Evolutionary conservation across 2,797 vertebrate genomes (phyloP), one percentile per base, ranked within the genome.

Genomic region (Anas flavirostris): DNA sequence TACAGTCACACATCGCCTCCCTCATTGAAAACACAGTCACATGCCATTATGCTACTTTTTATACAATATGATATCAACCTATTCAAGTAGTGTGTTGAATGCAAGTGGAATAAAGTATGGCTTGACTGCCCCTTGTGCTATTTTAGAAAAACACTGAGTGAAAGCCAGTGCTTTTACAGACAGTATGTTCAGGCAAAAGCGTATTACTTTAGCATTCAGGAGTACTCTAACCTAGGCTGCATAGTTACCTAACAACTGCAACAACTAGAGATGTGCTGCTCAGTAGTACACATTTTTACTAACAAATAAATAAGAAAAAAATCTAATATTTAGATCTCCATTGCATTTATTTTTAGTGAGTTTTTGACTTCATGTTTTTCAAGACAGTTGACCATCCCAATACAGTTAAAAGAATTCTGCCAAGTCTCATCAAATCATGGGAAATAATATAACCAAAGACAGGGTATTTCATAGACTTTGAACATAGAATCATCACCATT

Each of bases 31-130:
- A 94, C 29, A 74, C 85, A 84, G 28, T 96, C 90, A 96, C 93
- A 93, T 55, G 74, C 83, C 87, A 75, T 93, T 93, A 95, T 92
- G 96, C 72, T 96, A 53, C 78, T 94, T 95, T 88, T 94, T 69
- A 63, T 87, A 93, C 93, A 85, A 82, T 82, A 50, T 86, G 41
- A 96, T 85, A 92, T 29, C 86, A 35, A 59, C 82, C 94, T 95
- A 91, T 95, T 97, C 72, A 94, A 95, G 91, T 12, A 8, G 64
- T 21, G 9, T 70, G 5, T 68, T 82, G 66, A 94, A 91, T 50
- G 12, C 72, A 93, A 93, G 94, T 43, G 46, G 70, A 94, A 95
- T 90, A 15, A 60, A 82, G 80, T 13, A 66, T 12, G 53, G 60
- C 86, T 62, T 37, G 68, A 53, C 91, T 91, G 83, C 70, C 88